Conservation (phyloP, 2,113 vertebrate genomes). For the Campylomormyrus tamandua region DNA sequence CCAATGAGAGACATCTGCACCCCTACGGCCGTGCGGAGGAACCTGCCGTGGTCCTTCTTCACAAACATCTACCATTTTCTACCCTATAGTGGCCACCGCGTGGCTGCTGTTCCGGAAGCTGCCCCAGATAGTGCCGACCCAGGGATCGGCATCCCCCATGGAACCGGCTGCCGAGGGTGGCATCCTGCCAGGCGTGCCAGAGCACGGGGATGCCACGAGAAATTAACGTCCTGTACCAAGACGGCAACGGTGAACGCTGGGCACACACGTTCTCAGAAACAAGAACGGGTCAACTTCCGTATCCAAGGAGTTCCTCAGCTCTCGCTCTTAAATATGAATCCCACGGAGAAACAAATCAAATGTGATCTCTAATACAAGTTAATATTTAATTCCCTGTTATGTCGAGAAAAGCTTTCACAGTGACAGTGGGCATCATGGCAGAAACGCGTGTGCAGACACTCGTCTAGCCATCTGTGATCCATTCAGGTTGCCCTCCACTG, state of each 20-base stretch:
- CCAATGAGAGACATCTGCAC: neutral
- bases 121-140: neutral
- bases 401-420: slow-evolving; percentile 23
- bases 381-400: neutral
- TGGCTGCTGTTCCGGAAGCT: neutral
- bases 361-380: neutral
- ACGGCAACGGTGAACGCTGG: neutral
- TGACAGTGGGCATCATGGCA: slow-evolving; percentile 34
- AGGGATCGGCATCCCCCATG: neutral
- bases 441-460: neutral
- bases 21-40: neutral
- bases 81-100: neutral
- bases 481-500: neutral
- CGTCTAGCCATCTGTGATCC: neutral
- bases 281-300: neutral
- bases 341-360: neutral
- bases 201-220: neutral
- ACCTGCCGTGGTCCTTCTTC: neutral
- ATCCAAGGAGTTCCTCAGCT: neutral
- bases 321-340: neutral
- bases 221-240: neutral
- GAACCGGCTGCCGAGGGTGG: neutral
- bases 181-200: neutral
- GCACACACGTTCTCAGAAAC: neutral
- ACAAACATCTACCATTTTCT: neutral